These are phyloP conservation scores for Brachypalpus laphriformis DNA, from an alignment of 2,888 invertebrate species.

Conservation along the genomic window DNA sequence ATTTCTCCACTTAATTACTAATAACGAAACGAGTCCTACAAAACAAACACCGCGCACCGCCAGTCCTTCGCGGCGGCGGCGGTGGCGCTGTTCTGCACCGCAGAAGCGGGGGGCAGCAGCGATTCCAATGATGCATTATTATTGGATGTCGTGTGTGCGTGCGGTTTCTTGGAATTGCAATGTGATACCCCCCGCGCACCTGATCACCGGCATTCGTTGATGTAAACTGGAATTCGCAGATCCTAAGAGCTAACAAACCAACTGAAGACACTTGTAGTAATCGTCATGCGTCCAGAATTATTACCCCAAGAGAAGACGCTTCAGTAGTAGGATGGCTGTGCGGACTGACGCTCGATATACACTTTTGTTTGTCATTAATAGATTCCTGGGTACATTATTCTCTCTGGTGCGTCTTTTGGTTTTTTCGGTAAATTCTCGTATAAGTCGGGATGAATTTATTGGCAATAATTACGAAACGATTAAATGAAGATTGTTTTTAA, in stretches of 20 bases:
- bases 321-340: not conserved
- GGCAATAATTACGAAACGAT: conserved; percentile 68
- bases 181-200: conserved; percentile 49
- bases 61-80: conserved; percentile 47
- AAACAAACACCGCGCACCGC: conserved; percentile 68
- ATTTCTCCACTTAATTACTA: conserved; percentile 74
- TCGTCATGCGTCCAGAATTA: conserved; percentile 14
- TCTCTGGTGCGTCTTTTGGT: not conserved
- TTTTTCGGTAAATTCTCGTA: conserved; percentile 1
- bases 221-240: conserved; percentile 42
- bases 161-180: conserved; percentile 65
- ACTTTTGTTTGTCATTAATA: conserved; percentile 68
- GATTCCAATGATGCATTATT: conserved; percentile 70
- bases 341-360: conserved; percentile 7
- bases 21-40: conserved; percentile 72
- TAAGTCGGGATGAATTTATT: conserved; percentile 55
- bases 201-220: conserved; percentile 6
- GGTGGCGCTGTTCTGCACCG: conserved; percentile 9
- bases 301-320: conserved; percentile 25
- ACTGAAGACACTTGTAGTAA: conserved; percentile 30
- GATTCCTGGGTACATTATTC: conserved; percentile 50
- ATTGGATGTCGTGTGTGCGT: conserved; percentile 71
- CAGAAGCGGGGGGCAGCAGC: conserved; percentile 8
- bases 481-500: conserved; percentile 67
- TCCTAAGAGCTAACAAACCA: not conserved